These are phyloP conservation scores for Lycia hirtaria DNA, from an alignment of 2,888 invertebrate genomes.

Conservation along the genomic window DNA sequence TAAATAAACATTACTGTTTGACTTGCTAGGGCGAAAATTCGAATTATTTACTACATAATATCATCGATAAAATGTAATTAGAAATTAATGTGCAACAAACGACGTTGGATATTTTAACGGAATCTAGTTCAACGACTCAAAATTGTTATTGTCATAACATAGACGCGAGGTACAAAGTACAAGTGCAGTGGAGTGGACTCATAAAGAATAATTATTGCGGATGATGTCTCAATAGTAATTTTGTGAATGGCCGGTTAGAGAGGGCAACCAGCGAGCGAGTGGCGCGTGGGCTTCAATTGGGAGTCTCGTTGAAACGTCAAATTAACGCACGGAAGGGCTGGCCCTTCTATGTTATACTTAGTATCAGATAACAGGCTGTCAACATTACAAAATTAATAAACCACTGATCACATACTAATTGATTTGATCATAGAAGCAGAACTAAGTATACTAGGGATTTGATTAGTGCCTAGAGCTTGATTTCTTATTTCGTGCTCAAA, in stretches of 20 bases:
- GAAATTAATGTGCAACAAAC: not conserved
- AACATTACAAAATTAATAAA: not conserved
- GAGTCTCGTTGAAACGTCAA: conserved; percentile 72
- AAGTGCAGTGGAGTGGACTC: conserved; percentile 45
- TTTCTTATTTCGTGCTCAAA: not conserved
- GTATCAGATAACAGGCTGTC: not conserved
- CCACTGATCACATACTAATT: not conserved
- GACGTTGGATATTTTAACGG: not conserved
- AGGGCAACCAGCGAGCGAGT: conserved; percentile 71
- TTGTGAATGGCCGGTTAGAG: conserved; percentile 64
- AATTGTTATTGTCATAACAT: not conserved
- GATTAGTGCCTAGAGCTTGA: not conserved
- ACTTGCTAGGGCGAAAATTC: too few species aligned
- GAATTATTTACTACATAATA: too few species aligned
- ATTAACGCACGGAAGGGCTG: conserved; percentile 69
- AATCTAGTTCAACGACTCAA: not conserved
- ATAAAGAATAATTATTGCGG: conserved; percentile 63
- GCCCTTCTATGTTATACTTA: conserved; percentile 28
- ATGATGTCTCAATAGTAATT: conserved; percentile 78
- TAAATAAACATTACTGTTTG: too few species aligned
- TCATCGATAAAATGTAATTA: not conserved
- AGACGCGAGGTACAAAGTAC: conserved; percentile 30
- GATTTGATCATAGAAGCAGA: not conserved
- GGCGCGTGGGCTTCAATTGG: conserved; percentile 82
- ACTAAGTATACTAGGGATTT: not conserved